A percentile compares a stretch with the other conserved stretches of the same genome.
These are phyloP conservation scores for Frankliniella intonsa DNA, from an alignment of 2,888 invertebrate species.

Conservation along the genomic window DNA sequence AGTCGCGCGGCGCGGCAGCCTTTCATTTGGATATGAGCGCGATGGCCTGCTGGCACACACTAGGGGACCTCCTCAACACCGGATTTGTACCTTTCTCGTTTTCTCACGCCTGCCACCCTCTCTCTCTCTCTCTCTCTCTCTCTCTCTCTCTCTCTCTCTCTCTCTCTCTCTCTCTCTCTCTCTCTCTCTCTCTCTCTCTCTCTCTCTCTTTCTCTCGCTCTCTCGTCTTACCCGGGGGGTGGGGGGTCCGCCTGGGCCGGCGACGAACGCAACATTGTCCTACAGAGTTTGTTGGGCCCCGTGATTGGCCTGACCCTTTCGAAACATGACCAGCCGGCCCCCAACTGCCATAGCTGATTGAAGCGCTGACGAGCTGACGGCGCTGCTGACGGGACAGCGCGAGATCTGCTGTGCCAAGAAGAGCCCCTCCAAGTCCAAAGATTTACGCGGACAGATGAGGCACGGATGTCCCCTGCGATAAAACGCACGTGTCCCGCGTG, in stretches of 20 bases:
- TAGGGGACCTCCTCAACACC: not conserved
- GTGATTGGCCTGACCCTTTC: constrained; percentile 14
- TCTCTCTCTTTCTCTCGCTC: not conserved
- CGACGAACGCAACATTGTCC: no score
- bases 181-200: constrained; percentile 21
- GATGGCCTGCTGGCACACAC: no score
- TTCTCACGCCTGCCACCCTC: not conserved
- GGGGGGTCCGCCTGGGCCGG: no score
- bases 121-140: constrained; percentile 27
- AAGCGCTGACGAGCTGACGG: not conserved
- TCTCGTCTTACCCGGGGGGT: not conserved
- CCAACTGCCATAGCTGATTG: constrained; percentile 4
- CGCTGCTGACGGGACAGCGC: not conserved
- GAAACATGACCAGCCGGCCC: constrained; percentile 15
- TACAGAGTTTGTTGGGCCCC: not conserved
- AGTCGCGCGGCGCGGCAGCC: no score
- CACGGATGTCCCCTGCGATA: no score
- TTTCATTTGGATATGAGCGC: not conserved
- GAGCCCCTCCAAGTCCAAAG: no score
- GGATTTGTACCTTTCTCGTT: not conserved
- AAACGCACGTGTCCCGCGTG: no score
- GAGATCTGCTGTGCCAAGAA: not conserved
- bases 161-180: constrained; percentile 25
- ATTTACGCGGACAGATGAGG: no score
- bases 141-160: not conserved